These are phyloP conservation scores for Rhineura floridana DNA, from an alignment of 2,113 vertebrate species.

Conservation along the genomic window DNA sequence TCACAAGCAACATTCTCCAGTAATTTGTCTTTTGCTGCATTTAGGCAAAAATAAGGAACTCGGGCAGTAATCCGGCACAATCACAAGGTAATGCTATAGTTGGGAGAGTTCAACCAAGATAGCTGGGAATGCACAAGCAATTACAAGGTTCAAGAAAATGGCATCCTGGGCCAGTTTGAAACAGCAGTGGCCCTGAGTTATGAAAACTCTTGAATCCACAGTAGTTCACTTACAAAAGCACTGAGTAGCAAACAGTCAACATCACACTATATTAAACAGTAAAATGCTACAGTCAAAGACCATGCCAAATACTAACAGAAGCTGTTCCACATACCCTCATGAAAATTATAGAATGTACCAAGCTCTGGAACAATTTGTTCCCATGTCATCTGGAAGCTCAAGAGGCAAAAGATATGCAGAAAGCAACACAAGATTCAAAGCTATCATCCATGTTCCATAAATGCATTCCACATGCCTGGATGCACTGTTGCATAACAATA, in stretches of 20 bases:
- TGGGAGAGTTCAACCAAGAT: conserved; percentile 15
- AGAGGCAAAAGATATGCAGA: not conserved
- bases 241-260: not conserved
- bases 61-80: conserved; percentile 7
- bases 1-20: conserved; percentile 39
- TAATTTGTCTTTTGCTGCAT: conserved; percentile 53
- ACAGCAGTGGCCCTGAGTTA: conserved; percentile 16
- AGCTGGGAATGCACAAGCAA: conserved; percentile 29
- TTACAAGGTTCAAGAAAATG: conserved; percentile 49
- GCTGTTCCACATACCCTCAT: not conserved
- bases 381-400: not conserved
- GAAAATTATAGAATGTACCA: not conserved
- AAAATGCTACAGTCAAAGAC: not conserved
- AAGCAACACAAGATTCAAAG: not conserved
- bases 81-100: conserved; percentile 19
- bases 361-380: not conserved
- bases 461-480: too few relatives aligned
- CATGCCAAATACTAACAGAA: not conserved
- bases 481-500: too few relatives aligned
- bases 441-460: not conserved
- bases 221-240: conserved; percentile 1
- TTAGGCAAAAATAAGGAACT: conserved; percentile 63
- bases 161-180: not conserved
- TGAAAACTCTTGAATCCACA: conserved; percentile 16
- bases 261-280: not conserved